Evolutionary conservation across 1,140 invertebrate genomes (phyloP).

Genomic region (Gonioctena quinquepunctata): DNA sequence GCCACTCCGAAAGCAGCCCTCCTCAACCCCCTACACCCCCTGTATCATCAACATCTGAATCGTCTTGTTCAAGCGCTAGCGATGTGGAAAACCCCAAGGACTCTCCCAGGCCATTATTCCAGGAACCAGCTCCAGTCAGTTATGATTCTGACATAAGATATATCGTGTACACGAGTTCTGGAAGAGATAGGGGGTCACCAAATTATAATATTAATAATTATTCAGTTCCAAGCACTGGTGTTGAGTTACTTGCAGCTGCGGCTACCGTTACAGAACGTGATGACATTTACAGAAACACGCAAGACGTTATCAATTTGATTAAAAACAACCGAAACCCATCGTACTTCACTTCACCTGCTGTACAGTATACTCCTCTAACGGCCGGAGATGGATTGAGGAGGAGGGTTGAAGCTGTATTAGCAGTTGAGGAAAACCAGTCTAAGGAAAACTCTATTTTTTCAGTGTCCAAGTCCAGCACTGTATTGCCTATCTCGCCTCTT

Average conservation of each 20-base stretch:
- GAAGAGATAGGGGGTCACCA: constrained; percentile 36
- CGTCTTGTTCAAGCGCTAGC: constrained; percentile 52
- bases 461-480: constrained; percentile 68
- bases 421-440: constrained; percentile 59
- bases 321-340: constrained; percentile 44
- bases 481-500: constrained; percentile 65
- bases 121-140: constrained; percentile 29
- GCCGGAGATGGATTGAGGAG: constrained; percentile 68
- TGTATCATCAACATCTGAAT: constrained; percentile 41
- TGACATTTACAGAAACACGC: constrained; percentile 25
- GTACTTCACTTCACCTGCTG: constrained; percentile 43
- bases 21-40: constrained; percentile 51
- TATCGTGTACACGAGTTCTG: constrained; percentile 42
- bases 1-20: constrained; percentile 74
- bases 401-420: constrained; percentile 71
- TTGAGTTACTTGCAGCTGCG: constrained; percentile 53
- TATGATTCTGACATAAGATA: constrained; percentile 49
- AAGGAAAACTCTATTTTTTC: constrained; percentile 61
- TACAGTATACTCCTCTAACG: constrained; percentile 52
- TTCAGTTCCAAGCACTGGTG: constrained; percentile 38
- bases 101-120: constrained; percentile 31
- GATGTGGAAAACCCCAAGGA: constrained; percentile 59
- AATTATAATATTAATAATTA: constrained; percentile 51
- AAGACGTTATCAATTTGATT: constrained; percentile 48
- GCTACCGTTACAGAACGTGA: constrained; percentile 47